These are phyloP conservation scores for Cynopterus sphinx DNA, from an alignment of 2,797 vertebrate genomes.

Conservation along the genomic window DNA sequence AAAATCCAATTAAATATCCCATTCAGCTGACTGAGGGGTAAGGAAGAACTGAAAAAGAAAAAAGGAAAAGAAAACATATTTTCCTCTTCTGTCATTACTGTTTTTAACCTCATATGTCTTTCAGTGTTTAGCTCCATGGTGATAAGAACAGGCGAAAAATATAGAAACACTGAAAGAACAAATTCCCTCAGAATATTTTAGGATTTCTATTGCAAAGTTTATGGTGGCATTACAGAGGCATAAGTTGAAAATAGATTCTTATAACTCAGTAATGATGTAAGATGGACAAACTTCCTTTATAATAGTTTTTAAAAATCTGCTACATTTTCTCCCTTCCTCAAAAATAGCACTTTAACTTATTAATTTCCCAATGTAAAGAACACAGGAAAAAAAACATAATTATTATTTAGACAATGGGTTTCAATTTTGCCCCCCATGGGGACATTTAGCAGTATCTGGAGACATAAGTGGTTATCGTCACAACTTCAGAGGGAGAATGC, in stretches of 20 bases:
- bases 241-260: conserved; percentile 55
- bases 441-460: neutral
- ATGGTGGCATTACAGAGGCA: conserved; percentile 55
- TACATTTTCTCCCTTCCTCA: neutral
- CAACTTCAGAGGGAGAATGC: neutral
- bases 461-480: neutral
- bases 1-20: neutral
- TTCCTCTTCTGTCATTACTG: conserved; percentile 50
- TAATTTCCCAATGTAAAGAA: conserved; percentile 23
- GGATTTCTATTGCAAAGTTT: conserved; percentile 47
- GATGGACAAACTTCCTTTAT: conserved; percentile 33
- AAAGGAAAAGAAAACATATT: neutral
- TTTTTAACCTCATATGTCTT: conserved; percentile 60
- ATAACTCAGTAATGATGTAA: conserved; percentile 51
- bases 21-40: neutral
- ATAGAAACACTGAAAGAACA: conserved; percentile 71
- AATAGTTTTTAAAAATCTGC: neutral
- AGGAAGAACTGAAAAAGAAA: neutral
- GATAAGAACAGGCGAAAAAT: conserved; percentile 60
- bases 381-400: neutral
- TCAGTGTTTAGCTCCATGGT: conserved; percentile 72
- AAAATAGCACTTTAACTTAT: neutral
- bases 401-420: neutral
- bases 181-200: conserved; percentile 68
- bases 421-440: neutral